Evolutionary conservation across 2,888 invertebrate genomes (phyloP).

Genomic region (Ptilodon capucinus): DNA sequence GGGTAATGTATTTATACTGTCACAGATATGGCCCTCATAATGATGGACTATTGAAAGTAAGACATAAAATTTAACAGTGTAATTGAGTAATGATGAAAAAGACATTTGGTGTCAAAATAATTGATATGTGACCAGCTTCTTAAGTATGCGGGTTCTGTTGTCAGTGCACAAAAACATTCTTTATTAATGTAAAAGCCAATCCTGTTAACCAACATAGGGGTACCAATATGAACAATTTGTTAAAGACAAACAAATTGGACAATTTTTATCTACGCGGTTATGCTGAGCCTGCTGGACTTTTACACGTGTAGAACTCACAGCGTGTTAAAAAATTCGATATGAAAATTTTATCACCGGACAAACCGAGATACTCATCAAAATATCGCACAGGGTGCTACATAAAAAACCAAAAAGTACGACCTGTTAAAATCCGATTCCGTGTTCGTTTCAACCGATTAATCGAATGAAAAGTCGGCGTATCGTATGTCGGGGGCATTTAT

Average conservation of each 20-base stretch:
- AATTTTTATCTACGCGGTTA: too few species aligned
- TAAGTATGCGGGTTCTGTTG: slow-evolving; percentile 69
- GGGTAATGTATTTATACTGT: slow-evolving; percentile 16
- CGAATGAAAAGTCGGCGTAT: slow-evolving; percentile 66
- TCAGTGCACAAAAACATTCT: slow-evolving; percentile 27
- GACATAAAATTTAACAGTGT: slow-evolving; percentile 66
- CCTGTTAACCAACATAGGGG: slow-evolving; percentile 59
- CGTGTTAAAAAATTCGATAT: slow-evolving; percentile 24
- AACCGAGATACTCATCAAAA: slow-evolving; percentile 47
- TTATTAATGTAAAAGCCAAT: slow-evolving; percentile 65
- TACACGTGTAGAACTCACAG: too few species aligned
- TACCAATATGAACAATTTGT: slow-evolving; percentile 39
- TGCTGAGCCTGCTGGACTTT: too few species aligned
- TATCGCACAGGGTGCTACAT: slow-evolving; percentile 60
- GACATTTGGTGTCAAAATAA: slow-evolving; percentile 70
- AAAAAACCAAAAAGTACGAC: slow-evolving; percentile 68
- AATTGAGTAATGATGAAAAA: slow-evolving; percentile 68
- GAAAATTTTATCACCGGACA: slow-evolving; percentile 30
- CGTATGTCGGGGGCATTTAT: slow-evolving; percentile 74
- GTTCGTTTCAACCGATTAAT: slow-evolving; percentile 69
- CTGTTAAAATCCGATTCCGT: slow-evolving; percentile 68
- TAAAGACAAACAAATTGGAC: slow-evolving; percentile 5
- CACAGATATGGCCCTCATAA: slow-evolving; percentile 32
- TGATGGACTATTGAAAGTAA: slow-evolving; percentile 46
- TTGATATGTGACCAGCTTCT: slow-evolving; percentile 71